Conservation (phyloP, 2,113 vertebrate species). For the Eupsittula cactorum region DNA sequence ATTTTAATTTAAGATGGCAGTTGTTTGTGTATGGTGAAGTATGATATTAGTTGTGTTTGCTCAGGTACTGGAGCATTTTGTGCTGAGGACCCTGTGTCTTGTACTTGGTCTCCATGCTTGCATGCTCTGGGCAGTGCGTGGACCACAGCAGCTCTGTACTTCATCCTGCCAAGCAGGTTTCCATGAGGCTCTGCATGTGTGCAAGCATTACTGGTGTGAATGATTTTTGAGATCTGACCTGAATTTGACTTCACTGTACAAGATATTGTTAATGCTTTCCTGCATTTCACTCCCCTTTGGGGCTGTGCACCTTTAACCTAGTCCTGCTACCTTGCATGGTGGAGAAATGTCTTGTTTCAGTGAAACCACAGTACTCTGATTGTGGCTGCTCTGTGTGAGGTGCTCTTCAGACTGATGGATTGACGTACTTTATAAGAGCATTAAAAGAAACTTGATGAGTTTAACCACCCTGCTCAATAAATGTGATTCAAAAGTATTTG, state of each 20-base stretch:
- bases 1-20: not conserved
- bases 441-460: not conserved
- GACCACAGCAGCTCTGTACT: not conserved
- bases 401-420: not conserved
- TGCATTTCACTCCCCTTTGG: not conserved
- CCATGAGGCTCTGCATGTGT: rapidly evolving
- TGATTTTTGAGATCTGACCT: not conserved
- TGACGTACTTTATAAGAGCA: not conserved
- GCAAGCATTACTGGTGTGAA: not conserved
- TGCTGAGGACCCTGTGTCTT: rapidly evolving
- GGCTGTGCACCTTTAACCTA: not conserved
- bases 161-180: not conserved
- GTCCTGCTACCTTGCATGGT: not conserved
- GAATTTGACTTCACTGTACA: not conserved
- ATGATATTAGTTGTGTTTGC: not conserved
- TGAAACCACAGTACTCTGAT: not conserved
- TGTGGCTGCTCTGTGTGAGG: not conserved
- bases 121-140: not conserved
- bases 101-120: rapidly evolving
- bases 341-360: not conserved
- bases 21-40: not conserved
- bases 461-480: not conserved
- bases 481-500: not conserved
- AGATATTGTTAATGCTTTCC: not conserved
- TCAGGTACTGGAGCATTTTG: not conserved